Evolutionary conservation across 2,797 vertebrate genomes (phyloP), one percentile per base, ranked within the genome.

Genomic region (Tangara arthus): DNA sequence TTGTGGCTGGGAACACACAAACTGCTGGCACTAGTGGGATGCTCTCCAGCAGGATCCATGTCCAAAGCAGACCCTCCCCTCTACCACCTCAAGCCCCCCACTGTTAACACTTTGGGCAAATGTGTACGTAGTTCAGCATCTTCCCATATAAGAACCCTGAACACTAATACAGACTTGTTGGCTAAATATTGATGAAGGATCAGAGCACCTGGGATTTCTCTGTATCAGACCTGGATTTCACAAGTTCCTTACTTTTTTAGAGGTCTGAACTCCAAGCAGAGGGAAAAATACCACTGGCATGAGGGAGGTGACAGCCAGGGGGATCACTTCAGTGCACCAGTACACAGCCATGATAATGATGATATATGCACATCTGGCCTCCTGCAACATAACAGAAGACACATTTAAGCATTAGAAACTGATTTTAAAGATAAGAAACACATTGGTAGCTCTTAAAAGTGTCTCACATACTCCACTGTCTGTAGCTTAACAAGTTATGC

Each of bases 261-360:
- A 99, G 75, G 98, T 96, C 98, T 98, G 98, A 92, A 99, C 98
- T 91, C 98, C 98, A 91, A 99, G 98, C 85, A 99, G 86, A 18
- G 99, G 99, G 96, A 99, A 99, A 39, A 99, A 98, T 23, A 99
- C 65, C 18, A 97, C 98, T 7, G 99, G 99, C 41, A 99, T 94
- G 87, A 99, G 98, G 37, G 99, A 97, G 0, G 99, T 99, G 70
- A 99, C 85, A 21, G 99, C 98, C 97, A 99, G 97, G 0, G 99
- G 99, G 53, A 99, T 98, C 68, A 99, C 99, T 91, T 99, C 99
- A 4, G 99, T 99, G 97, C 99, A 99, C 99, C 99, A 99, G 96
- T 98, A 99, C 30, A 99, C 97, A 4, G 99, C 99, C 99, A 99
- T 99, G 95, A 99, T 95, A 82, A 98, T 88, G 75, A 99, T 99